Base-by-base conservation (phyloP, 2,113 vertebrate species). In the Origma solitaria region DNA sequence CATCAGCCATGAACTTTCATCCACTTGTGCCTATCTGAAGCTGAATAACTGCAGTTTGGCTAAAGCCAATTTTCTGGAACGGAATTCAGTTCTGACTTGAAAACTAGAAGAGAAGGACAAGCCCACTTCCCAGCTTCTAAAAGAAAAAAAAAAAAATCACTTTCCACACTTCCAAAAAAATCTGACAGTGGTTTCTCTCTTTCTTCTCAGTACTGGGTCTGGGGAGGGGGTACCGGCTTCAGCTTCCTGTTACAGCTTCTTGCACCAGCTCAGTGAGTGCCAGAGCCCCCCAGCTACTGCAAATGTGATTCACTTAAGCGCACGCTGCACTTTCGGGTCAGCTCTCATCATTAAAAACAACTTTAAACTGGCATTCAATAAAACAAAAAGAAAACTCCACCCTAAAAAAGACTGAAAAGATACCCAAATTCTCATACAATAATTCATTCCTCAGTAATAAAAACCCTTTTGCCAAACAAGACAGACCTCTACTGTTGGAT, bases 401-500 rank as follows among this genome's bases (percentile, higher is more conserved):
- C 49, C 19, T 40, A 45, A 76, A 82, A 93, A 47, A 3, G 1
- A 72, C 21, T 60, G 19, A 85, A 44, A 27, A 75, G 18, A 33
- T 44, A 30, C 7, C 20, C 3, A 37, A 50, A 6, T 51, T 51
- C 22, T 58, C 28, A 28, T 5, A 9, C 11, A 17, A 24, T 3
- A 4, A 78, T 64, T 85, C 20, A 30, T 35, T 38, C 27, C 42
- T 38, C 17, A 71, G 22, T 19, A 51, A 31, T 40, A 56, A 81
- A 79, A 93, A 27, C 11, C 17, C 14, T 44, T 70, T 88, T 66
- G n/a, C 35, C 22, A 37, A n/a, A 10, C 93, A 66, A 92, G 92
- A 71, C 30, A 42, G 96, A 97, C 96, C 94, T 94, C 96, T 96
- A 68, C 90, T 64, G 96, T 20, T 57, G 33, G 28, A 61, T 35